Percentiles rank a stretch among this genome's conserved stretches.
Conservation (phyloP, 2,888 invertebrate genomes). For the Lasioglossum pauxillum region DNA sequence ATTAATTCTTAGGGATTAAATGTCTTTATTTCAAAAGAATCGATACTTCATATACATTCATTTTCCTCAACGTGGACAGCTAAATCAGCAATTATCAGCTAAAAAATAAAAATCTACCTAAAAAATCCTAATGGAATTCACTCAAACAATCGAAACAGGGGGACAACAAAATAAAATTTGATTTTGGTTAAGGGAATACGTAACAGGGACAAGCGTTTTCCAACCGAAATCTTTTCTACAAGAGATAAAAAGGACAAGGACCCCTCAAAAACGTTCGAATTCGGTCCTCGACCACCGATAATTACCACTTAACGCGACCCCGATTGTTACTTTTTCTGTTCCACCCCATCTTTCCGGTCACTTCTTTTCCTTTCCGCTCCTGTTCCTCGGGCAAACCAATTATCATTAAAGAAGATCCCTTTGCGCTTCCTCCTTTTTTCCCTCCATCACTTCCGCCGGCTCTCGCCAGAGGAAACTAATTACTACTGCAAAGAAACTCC, state of each 20-base stretch:
- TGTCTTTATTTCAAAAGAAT: no score
- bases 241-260: not conserved
- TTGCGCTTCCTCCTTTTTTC: conserved; percentile 12
- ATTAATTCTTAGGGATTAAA: no score
- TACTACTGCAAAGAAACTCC: conserved; percentile 55
- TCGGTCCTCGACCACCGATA: not conserved
- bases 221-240: not conserved
- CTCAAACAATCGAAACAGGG: no score
- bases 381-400: conserved; percentile 50
- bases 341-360: conserved; percentile 1
- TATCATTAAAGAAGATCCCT: conserved; percentile 51
- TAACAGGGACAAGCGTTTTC: not conserved
- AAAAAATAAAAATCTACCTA: no score
- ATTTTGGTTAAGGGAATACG: not conserved
- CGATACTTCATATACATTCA: no score
- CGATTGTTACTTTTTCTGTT: conserved; percentile 29
- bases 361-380: conserved; percentile 19
- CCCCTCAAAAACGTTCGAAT: not conserved
- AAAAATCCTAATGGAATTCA: no score
- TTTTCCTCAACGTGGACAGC: no score
- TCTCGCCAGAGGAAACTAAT: conserved; percentile 44
- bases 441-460: not conserved
- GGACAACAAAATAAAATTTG: no score
- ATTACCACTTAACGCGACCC: conserved; percentile 38
- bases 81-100: no score